A percentile compares a stretch with the other conserved stretches of the same genome.
phyloP scores from a whole-genome alignment of 2,797 vertebrate genomes.

The Erethizon dorsatum region DNA sequence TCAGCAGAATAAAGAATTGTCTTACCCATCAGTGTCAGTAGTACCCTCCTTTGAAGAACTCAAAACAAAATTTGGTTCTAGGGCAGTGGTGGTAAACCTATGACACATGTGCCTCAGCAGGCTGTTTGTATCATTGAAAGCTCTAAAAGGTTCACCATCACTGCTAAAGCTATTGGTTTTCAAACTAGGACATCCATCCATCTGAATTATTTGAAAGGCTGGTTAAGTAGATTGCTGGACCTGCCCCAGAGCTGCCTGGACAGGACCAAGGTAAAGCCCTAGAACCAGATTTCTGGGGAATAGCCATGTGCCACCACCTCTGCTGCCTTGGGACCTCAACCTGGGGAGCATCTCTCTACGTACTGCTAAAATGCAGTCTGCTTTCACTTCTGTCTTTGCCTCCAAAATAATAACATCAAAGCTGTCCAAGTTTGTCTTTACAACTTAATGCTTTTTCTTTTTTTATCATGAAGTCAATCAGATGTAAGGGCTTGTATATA shows the following conservation, averaged over 20 bases:
- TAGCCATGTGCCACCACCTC: neutral
- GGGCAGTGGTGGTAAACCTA: too few relatives aligned
- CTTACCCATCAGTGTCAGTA: neutral
- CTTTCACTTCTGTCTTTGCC: neutral
- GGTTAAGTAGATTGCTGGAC: neutral
- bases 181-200: neutral
- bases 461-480: neutral
- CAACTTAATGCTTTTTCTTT: neutral
- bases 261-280: neutral
- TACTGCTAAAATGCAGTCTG: neutral
- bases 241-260: neutral
- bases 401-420: neutral
- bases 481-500: neutral
- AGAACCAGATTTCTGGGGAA: neutral
- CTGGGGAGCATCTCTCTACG: neutral
- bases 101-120: too few relatives aligned
- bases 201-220: neutral
- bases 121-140: too few relatives aligned
- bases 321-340: neutral
- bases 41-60: neutral
- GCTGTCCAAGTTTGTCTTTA: neutral
- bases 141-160: neutral
- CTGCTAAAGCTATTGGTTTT: neutral
- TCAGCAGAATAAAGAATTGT: conserved; percentile 4
- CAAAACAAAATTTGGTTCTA: conserved; percentile 8